phyloP scores from a whole-genome alignment of 2,888 invertebrate species.

The Agrotis clavis region DNA sequence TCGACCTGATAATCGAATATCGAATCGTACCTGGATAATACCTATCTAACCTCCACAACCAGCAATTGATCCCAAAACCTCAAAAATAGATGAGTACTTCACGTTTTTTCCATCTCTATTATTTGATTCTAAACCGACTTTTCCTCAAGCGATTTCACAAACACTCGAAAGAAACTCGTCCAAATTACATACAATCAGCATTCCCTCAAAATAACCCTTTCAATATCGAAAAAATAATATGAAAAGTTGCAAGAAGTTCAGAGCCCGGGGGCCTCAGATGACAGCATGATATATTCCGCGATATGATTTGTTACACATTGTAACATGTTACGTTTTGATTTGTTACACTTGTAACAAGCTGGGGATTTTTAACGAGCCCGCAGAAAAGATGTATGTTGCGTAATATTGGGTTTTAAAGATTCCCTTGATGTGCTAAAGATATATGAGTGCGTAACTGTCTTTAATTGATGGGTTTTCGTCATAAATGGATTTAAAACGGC shows the following conservation, averaged over 20 bases:
- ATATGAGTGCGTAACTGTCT: slow-evolving; percentile 12
- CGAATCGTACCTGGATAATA: no score
- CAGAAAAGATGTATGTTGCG: slow-evolving; percentile 48
- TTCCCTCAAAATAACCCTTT: slow-evolving; percentile 61
- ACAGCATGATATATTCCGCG: slow-evolving; percentile 74
- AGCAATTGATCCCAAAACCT: slow-evolving; percentile 12
- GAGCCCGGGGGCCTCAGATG: slow-evolving; percentile 67
- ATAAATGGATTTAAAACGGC: slow-evolving; percentile 25
- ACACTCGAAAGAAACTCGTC: slow-evolving; percentile 45
- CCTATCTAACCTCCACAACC: background rate
- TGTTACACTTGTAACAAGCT: slow-evolving; percentile 71
- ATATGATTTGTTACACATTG: slow-evolving; percentile 76
- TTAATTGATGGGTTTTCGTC: slow-evolving; percentile 34
- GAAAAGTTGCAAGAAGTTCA: slow-evolving; percentile 61
- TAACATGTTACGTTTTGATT: slow-evolving; percentile 73
- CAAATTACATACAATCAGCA: slow-evolving; percentile 69
- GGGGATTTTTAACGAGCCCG: slow-evolving; percentile 62
- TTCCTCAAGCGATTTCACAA: slow-evolving; percentile 47
- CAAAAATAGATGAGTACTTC: background rate
- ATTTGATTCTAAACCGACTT: slow-evolving; percentile 24
- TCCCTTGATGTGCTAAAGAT: slow-evolving; percentile 32
- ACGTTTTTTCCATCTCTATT: slow-evolving; percentile 12
- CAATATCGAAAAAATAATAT: slow-evolving; percentile 54
- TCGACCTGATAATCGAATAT: no score
- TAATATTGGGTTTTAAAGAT: slow-evolving; percentile 54